Evolutionary conservation across 2,888 invertebrate species (phyloP), one percentile per base, ranked within the genome.

Genomic region (Listrodromus nycthemerus): DNA sequence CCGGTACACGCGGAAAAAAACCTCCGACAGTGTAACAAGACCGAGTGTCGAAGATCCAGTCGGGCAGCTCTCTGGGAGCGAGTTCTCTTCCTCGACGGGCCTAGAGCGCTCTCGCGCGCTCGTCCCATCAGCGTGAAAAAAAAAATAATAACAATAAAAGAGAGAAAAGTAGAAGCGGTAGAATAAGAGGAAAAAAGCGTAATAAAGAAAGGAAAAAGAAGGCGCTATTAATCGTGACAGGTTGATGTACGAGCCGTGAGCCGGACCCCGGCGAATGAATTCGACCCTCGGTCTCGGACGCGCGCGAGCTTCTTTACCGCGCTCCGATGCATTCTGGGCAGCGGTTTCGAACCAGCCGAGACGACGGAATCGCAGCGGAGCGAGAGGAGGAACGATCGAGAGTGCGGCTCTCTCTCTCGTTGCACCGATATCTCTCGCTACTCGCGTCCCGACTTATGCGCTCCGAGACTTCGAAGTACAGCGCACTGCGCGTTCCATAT

Each of bases 141-240:
- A 63, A 80, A 84, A 83, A 83, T 79, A 83, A 82, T 79, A 66
- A 83, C 70, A 75, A 83, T 70, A 80, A 70, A 71, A 61, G 66
- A 65, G 37, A 82, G 48, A 30, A 75, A 45, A 82, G 67, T 37
- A 81, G 19, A 50, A 19, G 37, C 21, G 16, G n/a, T 70, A 41
- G 41, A 55, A 37, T 8, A 24, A 45, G 30, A 55, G 3, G 24
- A n/a, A 24, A 63, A n/a, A 41, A 63, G 2, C 30, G 4, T 37
- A 37, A 52, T 52, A 80, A 41, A 33, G 41, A 55, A 33, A 73
- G 45, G 55, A 66, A 81, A 81, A 90, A 89, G 89, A 91, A 91
- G 89, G 89, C 85, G 88, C 90, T 90, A 91, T 91, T 91, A 91
- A 91, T 91, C 90, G 90, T 91, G 91, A 91, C 91, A 91, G 91